Evolutionary conservation across 2,888 invertebrate genomes (phyloP).

Genomic region (Parnassius glacialis): DNA sequence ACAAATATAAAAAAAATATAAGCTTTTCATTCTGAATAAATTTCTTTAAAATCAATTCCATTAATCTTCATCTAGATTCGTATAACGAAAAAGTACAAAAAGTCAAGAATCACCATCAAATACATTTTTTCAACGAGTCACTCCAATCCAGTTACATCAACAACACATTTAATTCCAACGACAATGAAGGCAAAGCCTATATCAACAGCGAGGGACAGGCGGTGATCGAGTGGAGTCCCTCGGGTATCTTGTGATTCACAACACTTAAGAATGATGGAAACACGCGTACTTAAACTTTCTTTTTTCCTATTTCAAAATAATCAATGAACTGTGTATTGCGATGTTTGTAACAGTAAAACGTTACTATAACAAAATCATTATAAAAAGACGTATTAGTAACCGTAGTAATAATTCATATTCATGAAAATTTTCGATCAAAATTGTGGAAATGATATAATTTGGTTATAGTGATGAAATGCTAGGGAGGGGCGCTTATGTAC

Average conservation of each 20-base stretch:
- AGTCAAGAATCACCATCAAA: constrained; percentile 16
- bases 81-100: constrained; percentile 2
- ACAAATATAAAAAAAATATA: too few relatives aligned
- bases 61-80: background rate
- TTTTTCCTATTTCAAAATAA: too few relatives aligned
- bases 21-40: background rate
- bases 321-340: too few relatives aligned
- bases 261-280: constrained; percentile 30
- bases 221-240: constrained; percentile 62
- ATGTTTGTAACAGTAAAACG: too few relatives aligned
- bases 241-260: constrained; percentile 38
- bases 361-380: too few relatives aligned
- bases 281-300: constrained; percentile 20
- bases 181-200: constrained; percentile 37
- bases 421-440: too few relatives aligned
- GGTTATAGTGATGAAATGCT: too few relatives aligned
- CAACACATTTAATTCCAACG: constrained; percentile 60
- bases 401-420: too few relatives aligned
- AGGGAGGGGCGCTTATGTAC: too few relatives aligned
- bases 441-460: too few relatives aligned
- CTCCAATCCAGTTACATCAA: constrained; percentile 44
- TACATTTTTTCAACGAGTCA: constrained; percentile 41
- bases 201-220: constrained; percentile 34
- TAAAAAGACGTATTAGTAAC: too few relatives aligned
- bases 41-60: background rate